Base-by-base conservation (phyloP, 2,888 invertebrate genomes). In the Cheilosia vulpina region DNA sequence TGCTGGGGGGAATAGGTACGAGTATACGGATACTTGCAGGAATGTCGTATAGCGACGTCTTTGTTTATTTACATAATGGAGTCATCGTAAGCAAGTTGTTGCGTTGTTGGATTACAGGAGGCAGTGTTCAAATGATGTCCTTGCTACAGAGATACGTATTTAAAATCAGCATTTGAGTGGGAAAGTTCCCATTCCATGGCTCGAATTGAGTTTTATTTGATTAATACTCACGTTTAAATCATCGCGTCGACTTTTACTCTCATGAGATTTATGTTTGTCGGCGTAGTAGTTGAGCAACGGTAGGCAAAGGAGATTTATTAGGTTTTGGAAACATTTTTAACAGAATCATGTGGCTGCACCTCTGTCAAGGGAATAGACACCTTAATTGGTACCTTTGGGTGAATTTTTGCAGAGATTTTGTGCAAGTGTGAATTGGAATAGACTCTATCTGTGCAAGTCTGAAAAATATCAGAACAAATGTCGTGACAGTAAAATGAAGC, bases 81-180 rank as follows among this genome's bases (percentile, higher is more conserved):
- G 38, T 38, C 13, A 38, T 13, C 13, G 9, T 47, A 47, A 47
- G 45, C 17, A 47, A 47, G 45, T 57, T 57, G 52, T 52, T 52
- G 52, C 45, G 2, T 21, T 52, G 19, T 52, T 9, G 38, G 38
- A 38, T 38, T 38, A 38, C 3, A 38, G 38, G 11, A 2, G 9
- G 34, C 31, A 9, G 31, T 31, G 2, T 34, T 11, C 11, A 13
- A 13, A 38, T 38, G 38, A 38, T 38, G 38, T 38, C 38, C 11
- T 38, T 38, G 13, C 38, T 38, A 5, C n/a, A 43, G 43, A n/a
- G 21, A 60, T 43, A 9, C 0, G 24, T 43, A n/a, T 55, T 38
- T 38, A 0, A 38, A 38, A 11, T 38, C 13, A 9, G 0, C 4
- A 13, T 38, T 38, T 13, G 38, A 38, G 38, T 38, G 11, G 11